phyloP scores from a whole-genome alignment of 2,113 vertebrate species.

The Apteryx mantelli region DNA sequence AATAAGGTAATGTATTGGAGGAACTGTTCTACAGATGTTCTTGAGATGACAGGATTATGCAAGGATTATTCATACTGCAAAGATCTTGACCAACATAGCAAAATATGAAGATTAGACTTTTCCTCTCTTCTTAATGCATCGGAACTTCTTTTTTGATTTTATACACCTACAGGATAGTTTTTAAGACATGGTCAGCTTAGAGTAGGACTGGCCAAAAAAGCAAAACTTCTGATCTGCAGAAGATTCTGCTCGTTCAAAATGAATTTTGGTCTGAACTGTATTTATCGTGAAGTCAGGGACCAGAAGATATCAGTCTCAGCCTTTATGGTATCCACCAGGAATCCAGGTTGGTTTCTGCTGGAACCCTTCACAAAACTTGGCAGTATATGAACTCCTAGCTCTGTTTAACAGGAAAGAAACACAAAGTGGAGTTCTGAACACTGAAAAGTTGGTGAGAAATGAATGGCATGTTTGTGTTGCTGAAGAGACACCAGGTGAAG shows the following conservation, averaged over 20 bases:
- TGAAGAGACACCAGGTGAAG: background rate
- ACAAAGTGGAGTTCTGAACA: background rate
- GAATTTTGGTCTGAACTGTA: background rate
- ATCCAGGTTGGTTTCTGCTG: background rate
- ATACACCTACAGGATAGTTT: background rate
- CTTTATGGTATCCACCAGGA: background rate
- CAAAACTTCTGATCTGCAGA: background rate
- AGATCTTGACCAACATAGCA: background rate
- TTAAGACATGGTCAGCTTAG: background rate
- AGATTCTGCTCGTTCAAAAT: background rate
- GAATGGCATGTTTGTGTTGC: background rate
- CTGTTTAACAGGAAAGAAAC: background rate
- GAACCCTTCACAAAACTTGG: background rate
- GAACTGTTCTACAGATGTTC: background rate
- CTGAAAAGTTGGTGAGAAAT: background rate
- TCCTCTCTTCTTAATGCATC: background rate
- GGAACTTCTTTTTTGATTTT: background rate
- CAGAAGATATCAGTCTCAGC: background rate
- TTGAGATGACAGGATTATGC: background rate
- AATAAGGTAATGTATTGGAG: background rate
- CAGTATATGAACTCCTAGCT: background rate
- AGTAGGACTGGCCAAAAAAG: background rate
- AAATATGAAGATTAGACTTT: background rate
- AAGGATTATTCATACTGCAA: background rate
- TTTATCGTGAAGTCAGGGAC: background rate